Evolutionary conservation across 2,797 vertebrate species (phyloP).

Genomic region (Emys orbicularis): DNA sequence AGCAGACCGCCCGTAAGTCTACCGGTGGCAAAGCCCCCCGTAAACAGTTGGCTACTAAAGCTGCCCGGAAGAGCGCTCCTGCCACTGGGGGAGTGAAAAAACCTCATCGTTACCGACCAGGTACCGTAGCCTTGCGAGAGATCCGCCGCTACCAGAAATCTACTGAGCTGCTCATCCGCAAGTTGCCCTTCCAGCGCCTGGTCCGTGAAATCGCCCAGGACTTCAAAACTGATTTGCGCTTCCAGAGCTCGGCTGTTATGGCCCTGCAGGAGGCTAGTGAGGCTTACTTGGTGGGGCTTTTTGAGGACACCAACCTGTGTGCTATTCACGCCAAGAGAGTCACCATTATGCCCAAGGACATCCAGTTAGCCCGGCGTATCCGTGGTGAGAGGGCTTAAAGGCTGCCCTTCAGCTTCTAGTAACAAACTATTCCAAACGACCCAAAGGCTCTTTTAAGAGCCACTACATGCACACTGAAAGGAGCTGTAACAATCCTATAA

Average conservation of each 20-base stretch:
- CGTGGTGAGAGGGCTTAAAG: conserved; percentile 79
- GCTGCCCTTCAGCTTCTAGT: fast-evolving
- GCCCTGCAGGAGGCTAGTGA: conserved; percentile 91
- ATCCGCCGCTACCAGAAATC: conserved; percentile 88
- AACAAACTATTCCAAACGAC: fast-evolving
- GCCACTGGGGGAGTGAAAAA: conserved; percentile 94
- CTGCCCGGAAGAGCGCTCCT: conserved; percentile 88
- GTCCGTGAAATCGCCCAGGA: background rate
- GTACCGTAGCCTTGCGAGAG: conserved; percentile 84
- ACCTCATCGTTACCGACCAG: conserved; percentile 88
- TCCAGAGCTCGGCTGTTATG: conserved; percentile 16
- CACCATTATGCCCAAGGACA: conserved; percentile 96
- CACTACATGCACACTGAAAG: background rate
- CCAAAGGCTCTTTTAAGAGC: conserved; percentile 79
- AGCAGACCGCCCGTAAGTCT: fast-evolving
- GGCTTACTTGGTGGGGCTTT: conserved; percentile 90
- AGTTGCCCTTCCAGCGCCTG: conserved; percentile 83
- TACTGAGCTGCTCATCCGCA: conserved; percentile 83
- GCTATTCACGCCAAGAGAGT: conserved; percentile 93
- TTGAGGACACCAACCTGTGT: conserved; percentile 92
- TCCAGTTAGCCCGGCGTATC: conserved; percentile 92
- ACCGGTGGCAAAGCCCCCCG: fast-evolving
- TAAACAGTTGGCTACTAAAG: fast-evolving
- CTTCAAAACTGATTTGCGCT: background rate
- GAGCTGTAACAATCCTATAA: background rate